These are phyloP conservation scores for Polia nebulosa DNA, from an alignment of 2,888 invertebrate genomes.

Conservation along the genomic window DNA sequence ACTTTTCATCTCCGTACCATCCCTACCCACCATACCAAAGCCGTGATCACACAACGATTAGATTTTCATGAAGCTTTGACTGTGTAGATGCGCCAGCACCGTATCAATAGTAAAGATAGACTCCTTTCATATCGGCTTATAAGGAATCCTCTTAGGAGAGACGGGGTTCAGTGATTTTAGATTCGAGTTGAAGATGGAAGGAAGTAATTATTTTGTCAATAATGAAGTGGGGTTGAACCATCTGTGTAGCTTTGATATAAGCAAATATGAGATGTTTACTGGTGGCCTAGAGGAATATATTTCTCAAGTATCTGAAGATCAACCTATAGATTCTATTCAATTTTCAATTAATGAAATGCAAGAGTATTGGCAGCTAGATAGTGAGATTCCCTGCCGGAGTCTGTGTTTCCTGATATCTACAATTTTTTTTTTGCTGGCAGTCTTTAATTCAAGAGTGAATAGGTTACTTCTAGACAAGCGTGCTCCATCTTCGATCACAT, in stretches of 20 bases:
- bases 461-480: no score
- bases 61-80: constrained; percentile 87
- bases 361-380: no score
- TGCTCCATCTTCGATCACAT: no score
- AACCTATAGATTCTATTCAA: no score
- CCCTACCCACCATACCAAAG: constrained; percentile 74
- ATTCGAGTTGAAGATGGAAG: constrained; percentile 12
- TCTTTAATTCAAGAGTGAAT: no score
- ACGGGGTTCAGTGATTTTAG: constrained; percentile 8
- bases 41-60: constrained; percentile 86
- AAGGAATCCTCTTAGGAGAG: constrained; percentile 38
- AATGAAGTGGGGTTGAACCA: background rate
- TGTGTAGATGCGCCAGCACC: constrained; percentile 71
- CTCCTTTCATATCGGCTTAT: constrained; percentile 37
- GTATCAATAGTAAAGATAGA: constrained; percentile 71
- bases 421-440: no score
- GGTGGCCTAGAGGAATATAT: no score
- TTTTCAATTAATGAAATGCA: no score
- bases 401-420: no score
- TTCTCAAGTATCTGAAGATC: no score
- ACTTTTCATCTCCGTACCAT: constrained; percentile 49
- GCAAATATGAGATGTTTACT: no score
- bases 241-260: background rate
- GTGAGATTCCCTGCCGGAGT: no score
- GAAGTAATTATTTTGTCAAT: constrained; percentile 38